Conservation (phyloP, 2,888 invertebrate species). For the Cyrtodaria siliqua region DNA sequence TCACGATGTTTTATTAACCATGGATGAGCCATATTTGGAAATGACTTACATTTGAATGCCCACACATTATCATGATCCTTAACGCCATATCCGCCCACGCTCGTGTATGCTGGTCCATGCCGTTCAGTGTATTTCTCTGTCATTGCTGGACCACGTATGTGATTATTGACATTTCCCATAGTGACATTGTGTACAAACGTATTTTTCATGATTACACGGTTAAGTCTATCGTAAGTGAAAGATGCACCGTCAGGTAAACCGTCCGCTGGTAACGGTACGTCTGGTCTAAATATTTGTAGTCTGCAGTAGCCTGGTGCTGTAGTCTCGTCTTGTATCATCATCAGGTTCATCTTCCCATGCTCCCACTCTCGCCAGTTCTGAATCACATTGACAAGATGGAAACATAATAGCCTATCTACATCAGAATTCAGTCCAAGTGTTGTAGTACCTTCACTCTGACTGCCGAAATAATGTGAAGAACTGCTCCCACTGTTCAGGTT, state of each 20-base stretch:
- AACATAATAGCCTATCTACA: slow-evolving; percentile 1
- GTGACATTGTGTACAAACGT: not conserved
- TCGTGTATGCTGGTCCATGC: slow-evolving; percentile 5
- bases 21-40: not conserved
- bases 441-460: slow-evolving; percentile 29
- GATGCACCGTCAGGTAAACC: too few relatives aligned
- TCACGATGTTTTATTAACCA: not conserved
- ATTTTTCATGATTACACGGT: slow-evolving; percentile 1
- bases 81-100: too few relatives aligned
- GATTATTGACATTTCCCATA: not conserved
- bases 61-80: not conserved
- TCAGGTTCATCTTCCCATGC: slow-evolving; percentile 10
- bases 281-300: slow-evolving; percentile 1
- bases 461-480: slow-evolving; percentile 8
- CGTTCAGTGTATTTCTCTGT: too few relatives aligned
- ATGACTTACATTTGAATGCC: slow-evolving; percentile 5
- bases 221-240: not conserved
- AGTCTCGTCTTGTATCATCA: slow-evolving; percentile 24
- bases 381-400: slow-evolving; percentile 3
- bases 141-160: too few relatives aligned
- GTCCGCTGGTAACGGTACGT: slow-evolving; percentile 4
- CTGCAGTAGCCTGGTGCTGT: slow-evolving; percentile 2
- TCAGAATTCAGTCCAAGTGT: slow-evolving; percentile 19
- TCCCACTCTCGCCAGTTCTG: slow-evolving; percentile 15
- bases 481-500: not conserved